Percentiles rank a stretch among this genome's conserved stretches.
phyloP scores from a whole-genome alignment of 2,888 invertebrate genomes.

The Sycophila texana region DNA sequence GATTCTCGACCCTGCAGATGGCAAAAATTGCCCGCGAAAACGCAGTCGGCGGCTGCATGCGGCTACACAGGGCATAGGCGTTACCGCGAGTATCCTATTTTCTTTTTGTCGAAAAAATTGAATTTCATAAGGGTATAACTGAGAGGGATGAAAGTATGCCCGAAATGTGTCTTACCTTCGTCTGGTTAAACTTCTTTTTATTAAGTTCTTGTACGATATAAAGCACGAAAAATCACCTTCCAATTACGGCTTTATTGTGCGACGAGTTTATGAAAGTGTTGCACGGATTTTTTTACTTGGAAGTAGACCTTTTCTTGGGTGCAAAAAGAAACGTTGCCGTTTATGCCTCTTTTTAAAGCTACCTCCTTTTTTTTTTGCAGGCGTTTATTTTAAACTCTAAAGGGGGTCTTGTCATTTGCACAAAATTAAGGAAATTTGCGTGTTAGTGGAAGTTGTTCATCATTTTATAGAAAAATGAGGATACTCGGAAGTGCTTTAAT shows the following conservation, averaged over 20 bases:
- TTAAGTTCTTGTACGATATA: not conserved
- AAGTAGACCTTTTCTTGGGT: no score
- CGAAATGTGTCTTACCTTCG: not conserved
- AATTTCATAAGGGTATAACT: slow-evolving; percentile 39
- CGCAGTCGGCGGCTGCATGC: not conserved
- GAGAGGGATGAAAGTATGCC: not conserved
- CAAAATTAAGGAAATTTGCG: no score
- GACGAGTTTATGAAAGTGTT: not conserved
- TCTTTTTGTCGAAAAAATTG: slow-evolving; percentile 20
- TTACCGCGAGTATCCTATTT: not conserved
- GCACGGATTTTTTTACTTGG: no score
- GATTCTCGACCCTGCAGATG: slow-evolving; percentile 17
- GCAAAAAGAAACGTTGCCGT: no score
- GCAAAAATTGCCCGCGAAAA: slow-evolving; percentile 16
- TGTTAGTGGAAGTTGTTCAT: no score
- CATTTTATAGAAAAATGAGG: no score
- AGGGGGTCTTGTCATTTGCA: no score
- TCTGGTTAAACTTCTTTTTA: not conserved
- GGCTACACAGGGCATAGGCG: no score
- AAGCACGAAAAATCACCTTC: slow-evolving; percentile 11
- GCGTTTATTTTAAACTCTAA: no score
- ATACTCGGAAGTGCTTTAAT: no score
- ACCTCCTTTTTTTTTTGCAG: no score
- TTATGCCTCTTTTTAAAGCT: no score
- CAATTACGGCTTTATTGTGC: slow-evolving; percentile 22